These are phyloP conservation scores for Dinoponera quadriceps DNA, from an alignment of 1,140 invertebrate genomes.

Conservation along the genomic window DNA sequence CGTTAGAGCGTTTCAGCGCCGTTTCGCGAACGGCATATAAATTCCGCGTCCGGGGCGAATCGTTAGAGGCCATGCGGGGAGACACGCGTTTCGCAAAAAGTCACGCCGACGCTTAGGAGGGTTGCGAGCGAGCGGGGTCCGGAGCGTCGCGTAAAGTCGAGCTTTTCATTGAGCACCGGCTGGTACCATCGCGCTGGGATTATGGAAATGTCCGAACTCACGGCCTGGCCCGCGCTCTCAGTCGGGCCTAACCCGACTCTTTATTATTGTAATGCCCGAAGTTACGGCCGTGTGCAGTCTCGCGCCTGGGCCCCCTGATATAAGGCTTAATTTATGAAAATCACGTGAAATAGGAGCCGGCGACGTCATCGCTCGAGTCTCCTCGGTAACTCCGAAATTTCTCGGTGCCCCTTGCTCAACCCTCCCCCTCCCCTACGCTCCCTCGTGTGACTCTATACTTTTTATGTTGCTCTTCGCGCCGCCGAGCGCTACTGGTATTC, in stretches of 20 bases:
- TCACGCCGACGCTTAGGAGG: slow-evolving; percentile 7
- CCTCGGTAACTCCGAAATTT: slow-evolving; percentile 63
- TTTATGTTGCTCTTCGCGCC: slow-evolving; percentile 8
- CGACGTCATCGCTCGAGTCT: slow-evolving; percentile 64
- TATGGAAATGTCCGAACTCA: slow-evolving; percentile 80
- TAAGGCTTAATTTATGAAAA: slow-evolving; percentile 79
- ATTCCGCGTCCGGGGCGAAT: slow-evolving; percentile 32
- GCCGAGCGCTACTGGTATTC: slow-evolving; percentile 64
- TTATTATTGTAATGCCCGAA: slow-evolving; percentile 84
- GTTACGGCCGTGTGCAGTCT: slow-evolving; percentile 77
- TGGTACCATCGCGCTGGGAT: slow-evolving; percentile 72
- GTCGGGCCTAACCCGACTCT: slow-evolving; percentile 77
- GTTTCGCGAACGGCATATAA: slow-evolving; percentile 46
- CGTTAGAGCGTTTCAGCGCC: background rate
- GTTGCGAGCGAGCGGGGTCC: slow-evolving; percentile 31
- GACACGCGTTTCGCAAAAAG: slow-evolving; percentile 15
- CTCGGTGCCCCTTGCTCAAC: slow-evolving; percentile 25
- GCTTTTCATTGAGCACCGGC: slow-evolving; percentile 78
- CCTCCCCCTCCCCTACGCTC: background rate
- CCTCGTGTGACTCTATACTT: background rate
- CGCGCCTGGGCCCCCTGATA: slow-evolving; percentile 71
- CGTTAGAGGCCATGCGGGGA: slow-evolving; percentile 51
- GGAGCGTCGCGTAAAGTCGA: slow-evolving; percentile 74
- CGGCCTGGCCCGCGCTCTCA: slow-evolving; percentile 20
- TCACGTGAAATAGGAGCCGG: slow-evolving; percentile 77